Evolutionary conservation across 2,797 vertebrate species (phyloP).

Genomic region (Sphaeramia orbicularis): DNA sequence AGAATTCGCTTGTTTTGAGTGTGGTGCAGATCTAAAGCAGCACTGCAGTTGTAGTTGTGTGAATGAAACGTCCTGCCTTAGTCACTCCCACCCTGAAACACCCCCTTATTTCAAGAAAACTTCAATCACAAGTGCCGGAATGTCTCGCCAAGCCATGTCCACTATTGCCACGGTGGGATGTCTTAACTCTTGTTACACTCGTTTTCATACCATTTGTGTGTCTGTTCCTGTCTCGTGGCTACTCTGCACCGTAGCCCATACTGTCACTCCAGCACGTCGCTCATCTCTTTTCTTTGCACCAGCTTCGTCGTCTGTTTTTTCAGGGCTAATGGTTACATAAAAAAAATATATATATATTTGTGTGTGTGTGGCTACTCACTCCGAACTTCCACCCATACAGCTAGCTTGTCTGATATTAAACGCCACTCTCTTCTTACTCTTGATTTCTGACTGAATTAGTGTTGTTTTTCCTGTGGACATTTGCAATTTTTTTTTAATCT

Average conservation of each 20-base stretch:
- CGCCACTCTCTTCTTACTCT: conserved; percentile 76
- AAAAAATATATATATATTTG: conserved; percentile 42
- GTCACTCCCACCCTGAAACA: conserved; percentile 55
- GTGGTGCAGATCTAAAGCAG: conserved; percentile 46
- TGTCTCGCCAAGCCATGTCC: conserved; percentile 84
- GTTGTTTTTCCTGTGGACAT: conserved; percentile 77
- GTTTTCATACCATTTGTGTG: conserved; percentile 60
- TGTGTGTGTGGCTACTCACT: conserved; percentile 68
- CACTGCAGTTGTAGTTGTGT: conserved; percentile 49
- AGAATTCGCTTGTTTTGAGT: conserved; percentile 31
- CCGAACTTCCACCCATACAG: conserved; percentile 67
- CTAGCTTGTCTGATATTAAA: conserved; percentile 76
- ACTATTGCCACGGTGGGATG: conserved; percentile 73
- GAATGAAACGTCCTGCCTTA: conserved; percentile 74
- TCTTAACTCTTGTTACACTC: conserved; percentile 79
- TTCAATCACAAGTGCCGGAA: conserved; percentile 87
- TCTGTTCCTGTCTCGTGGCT: conserved; percentile 47
- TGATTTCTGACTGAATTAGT: conserved; percentile 77
- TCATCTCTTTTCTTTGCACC: conserved; percentile 69
- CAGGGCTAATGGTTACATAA: conserved; percentile 63
- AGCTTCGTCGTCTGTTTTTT: conserved; percentile 67
- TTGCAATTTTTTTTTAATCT: conserved; percentile 58
- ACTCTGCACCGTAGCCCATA: conserved; percentile 46
- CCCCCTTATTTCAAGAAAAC: conserved; percentile 66
- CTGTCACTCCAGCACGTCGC: conserved; percentile 51